phyloP scores from a whole-genome alignment of 2,888 invertebrate species.

The Salpingus planirostris region DNA sequence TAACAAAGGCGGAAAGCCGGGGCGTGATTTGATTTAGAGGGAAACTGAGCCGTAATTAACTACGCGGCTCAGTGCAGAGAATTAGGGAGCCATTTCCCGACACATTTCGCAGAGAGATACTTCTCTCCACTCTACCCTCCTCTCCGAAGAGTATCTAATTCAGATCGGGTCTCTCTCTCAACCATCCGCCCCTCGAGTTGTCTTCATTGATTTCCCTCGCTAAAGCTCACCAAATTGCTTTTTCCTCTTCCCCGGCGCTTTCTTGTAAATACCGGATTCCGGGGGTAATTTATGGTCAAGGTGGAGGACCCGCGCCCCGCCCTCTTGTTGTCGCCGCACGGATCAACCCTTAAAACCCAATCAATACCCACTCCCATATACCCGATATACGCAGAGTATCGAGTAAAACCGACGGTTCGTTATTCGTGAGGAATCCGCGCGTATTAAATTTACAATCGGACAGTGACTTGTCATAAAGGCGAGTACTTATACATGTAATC shows the following conservation, averaged over 20 bases:
- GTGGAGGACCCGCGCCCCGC: constrained; percentile 18
- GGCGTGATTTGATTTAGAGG: constrained; percentile 35
- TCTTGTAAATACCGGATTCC: constrained; percentile 26
- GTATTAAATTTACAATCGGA: constrained; percentile 8
- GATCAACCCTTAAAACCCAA: too few species aligned
- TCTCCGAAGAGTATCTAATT: constrained; percentile 34
- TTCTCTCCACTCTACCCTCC: too few species aligned
- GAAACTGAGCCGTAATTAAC: constrained; percentile 35
- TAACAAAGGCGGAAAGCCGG: constrained; percentile 24
- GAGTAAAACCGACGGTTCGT: background rate
- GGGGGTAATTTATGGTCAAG: constrained; percentile 30
- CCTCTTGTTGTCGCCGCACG: too few species aligned
- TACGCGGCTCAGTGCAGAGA: constrained; percentile 28
- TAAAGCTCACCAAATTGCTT: constrained; percentile 40
- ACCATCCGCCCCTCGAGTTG: constrained; percentile 19
- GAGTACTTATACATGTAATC: constrained; percentile 20
- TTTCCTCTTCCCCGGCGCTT: constrained; percentile 23
- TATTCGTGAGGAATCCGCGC: too few species aligned
- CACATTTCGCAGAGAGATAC: constrained; percentile 31
- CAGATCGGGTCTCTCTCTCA: constrained; percentile 24
- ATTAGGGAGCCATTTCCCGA: constrained; percentile 32
- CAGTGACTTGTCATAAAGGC: constrained; percentile 14
- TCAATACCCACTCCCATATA: constrained; percentile 9
- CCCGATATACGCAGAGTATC: background rate
- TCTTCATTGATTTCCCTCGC: constrained; percentile 40